Conservation (phyloP, 2,797 vertebrate genomes). For the Alosa sapidissima region DNA sequence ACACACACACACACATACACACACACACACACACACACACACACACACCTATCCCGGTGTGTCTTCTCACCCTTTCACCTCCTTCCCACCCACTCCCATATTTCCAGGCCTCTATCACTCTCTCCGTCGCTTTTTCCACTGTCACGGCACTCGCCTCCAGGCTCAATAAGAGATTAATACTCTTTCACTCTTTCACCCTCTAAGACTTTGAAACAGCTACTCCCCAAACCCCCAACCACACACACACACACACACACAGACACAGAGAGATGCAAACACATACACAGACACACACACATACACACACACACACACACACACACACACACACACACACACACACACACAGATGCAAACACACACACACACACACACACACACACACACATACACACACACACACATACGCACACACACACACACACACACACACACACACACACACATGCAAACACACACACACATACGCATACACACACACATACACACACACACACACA, state of each 20-base stretch:
- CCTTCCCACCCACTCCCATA: constrained; percentile 7
- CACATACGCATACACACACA: no score
- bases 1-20: neutral
- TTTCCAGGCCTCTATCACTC: neutral
- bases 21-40: neutral
- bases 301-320: no score
- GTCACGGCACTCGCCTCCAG: constrained; percentile 36
- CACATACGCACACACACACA: no score
- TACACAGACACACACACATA: neutral
- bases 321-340: no score
- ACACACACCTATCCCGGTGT: neutral
- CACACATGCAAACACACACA: no score
- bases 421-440: no score
- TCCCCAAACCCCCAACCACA: neutral
- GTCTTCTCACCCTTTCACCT: neutral
- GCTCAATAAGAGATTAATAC: constrained; percentile 40
- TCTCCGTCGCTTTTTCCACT: constrained; percentile 41
- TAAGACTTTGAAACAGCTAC: constrained; percentile 30
- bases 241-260: neutral
- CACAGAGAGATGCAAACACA: neutral
- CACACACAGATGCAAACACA: no score
- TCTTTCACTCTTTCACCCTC: constrained; percentile 24
- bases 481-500: no score
- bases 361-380: no score
- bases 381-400: no score